Percentiles rank a stretch among this genome's conserved stretches.
These are phyloP conservation scores for Anniella stebbinsi DNA, from an alignment of 2,797 vertebrate species.

Conservation along the genomic window DNA sequence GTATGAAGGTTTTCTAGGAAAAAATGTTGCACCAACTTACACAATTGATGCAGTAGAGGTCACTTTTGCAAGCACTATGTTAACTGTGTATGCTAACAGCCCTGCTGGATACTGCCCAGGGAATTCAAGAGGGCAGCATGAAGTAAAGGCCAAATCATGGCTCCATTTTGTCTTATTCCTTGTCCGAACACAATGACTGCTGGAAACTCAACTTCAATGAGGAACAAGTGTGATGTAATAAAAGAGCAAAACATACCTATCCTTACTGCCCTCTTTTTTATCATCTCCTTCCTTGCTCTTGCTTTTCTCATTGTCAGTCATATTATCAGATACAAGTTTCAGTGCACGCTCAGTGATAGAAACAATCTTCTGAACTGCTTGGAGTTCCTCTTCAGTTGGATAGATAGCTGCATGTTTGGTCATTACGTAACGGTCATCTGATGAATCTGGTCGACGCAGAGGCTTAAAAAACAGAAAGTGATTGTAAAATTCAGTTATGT, in stretches of 20 bases:
- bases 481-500: constrained; percentile 9
- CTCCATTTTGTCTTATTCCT: background rate
- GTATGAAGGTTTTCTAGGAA: too few species aligned
- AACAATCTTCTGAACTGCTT: constrained; percentile 98
- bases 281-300: constrained; percentile 89
- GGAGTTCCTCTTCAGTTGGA: constrained; percentile 96
- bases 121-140: constrained; percentile 9
- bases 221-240: background rate
- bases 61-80: too few species aligned
- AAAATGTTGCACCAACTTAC: too few species aligned
- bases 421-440: constrained; percentile 98
- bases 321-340: constrained; percentile 95
- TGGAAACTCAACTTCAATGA: background rate
- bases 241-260: constrained; percentile 74
- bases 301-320: constrained; percentile 91
- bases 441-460: constrained; percentile 94
- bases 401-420: constrained; percentile 97
- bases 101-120: background rate
- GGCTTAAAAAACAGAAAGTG: constrained; percentile 79
- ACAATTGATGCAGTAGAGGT: too few species aligned
- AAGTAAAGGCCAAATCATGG: background rate
- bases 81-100: too few species aligned
- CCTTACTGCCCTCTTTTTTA: constrained; percentile 84
- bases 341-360: constrained; percentile 97
- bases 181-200: background rate